Percentiles rank a stretch among this genome's conserved stretches.
Evolutionary conservation across 2,113 vertebrate species (phyloP).

Genomic region (Dromas ardeola): DNA sequence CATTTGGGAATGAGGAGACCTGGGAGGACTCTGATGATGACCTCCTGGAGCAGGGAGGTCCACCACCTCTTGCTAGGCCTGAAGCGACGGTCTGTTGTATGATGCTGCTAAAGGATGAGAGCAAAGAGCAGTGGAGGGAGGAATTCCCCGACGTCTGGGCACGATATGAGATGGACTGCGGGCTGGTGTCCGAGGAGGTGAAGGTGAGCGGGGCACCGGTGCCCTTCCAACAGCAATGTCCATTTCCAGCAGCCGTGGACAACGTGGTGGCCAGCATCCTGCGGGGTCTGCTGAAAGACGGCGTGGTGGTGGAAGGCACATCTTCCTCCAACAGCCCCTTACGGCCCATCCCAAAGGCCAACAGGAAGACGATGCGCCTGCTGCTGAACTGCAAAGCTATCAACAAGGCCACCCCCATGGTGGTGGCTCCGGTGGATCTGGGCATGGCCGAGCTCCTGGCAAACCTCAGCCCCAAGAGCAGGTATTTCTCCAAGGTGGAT

Average conservation of each 20-base stretch:
- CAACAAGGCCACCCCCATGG: rapidly evolving
- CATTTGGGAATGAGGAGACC: rapidly evolving
- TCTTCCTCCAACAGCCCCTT: not conserved
- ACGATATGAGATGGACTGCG: not conserved
- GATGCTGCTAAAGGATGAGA: rapidly evolving
- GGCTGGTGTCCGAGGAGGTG: not conserved
- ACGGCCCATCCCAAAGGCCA: rapidly evolving
- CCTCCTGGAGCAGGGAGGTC: not conserved
- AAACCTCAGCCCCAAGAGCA: not conserved
- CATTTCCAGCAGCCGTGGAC: rapidly evolving
- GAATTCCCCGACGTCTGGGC: not conserved
- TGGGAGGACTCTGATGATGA: not conserved
- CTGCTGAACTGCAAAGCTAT: not conserved
- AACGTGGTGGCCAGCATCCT: rapidly evolving
- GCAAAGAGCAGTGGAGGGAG: not conserved
- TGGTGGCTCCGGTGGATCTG: rapidly evolving
- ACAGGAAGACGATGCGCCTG: not conserved
- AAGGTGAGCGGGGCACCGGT: rapidly evolving
- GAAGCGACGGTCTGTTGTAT: rapidly evolving
- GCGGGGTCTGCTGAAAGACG: rapidly evolving
- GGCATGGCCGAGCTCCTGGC: rapidly evolving
- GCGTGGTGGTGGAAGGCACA: not conserved
- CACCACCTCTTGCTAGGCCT: not conserved
- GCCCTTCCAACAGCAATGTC: rapidly evolving
- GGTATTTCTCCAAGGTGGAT: not conserved